Evolutionary conservation across 2,113 vertebrate genomes (phyloP).

Genomic region (Chaetodon auriga): DNA sequence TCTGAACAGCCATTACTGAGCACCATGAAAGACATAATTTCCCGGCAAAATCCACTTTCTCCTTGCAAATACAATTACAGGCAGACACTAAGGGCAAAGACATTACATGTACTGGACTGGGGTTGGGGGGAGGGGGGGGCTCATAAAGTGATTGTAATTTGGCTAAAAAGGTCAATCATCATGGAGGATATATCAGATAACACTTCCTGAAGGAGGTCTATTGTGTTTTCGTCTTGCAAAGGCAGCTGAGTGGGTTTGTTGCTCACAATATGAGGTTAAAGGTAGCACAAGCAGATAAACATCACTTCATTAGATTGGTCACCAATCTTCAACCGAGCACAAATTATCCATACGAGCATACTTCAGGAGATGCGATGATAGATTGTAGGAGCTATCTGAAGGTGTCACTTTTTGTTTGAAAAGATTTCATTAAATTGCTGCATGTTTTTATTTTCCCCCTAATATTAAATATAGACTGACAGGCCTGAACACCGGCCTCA

Average conservation of each 20-base stretch:
- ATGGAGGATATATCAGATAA: constrained; percentile 5
- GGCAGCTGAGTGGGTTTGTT: not conserved
- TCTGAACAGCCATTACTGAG: constrained; percentile 51
- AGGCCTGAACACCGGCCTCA: not conserved
- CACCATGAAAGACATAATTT: constrained; percentile 75
- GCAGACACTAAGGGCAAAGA: constrained; percentile 46
- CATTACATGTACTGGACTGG: constrained; percentile 17
- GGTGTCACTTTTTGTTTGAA: not conserved
- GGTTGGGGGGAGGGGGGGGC: not conserved
- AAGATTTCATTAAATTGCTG: not conserved
- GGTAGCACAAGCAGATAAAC: not conserved
- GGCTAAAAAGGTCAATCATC: constrained; percentile 29
- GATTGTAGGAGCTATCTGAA: not conserved
- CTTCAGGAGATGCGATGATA: not conserved
- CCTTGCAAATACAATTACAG: constrained; percentile 72
- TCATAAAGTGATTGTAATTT: constrained; percentile 48
- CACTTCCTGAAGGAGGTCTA: not conserved
- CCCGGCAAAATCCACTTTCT: constrained; percentile 76
- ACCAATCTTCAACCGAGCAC: not conserved
- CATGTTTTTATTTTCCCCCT: not conserved
- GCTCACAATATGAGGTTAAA: not conserved
- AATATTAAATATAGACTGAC: not conserved
- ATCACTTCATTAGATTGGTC: not conserved
- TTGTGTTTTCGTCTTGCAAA: not conserved
- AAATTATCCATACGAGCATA: not conserved